These are phyloP conservation scores for Pocillopora damicornis DNA, from an alignment of 64 coral and sea anemone genomes.

Conservation along the genomic window DNA sequence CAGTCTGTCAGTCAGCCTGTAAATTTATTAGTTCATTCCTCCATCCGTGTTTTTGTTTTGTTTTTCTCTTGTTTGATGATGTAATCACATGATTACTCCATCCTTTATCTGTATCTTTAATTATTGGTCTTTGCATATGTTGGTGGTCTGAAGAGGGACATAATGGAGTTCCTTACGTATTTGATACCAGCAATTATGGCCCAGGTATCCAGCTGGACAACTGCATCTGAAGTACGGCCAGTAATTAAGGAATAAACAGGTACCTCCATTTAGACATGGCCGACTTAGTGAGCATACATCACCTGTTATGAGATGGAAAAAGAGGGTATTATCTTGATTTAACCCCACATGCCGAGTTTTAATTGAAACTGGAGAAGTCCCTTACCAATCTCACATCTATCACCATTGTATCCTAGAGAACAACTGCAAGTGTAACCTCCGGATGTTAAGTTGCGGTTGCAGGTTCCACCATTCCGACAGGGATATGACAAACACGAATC, in stretches of 20 bases:
- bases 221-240: background rate
- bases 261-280: slow-evolving; percentile 12
- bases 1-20: no score
- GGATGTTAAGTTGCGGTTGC: background rate
- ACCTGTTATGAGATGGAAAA: background rate
- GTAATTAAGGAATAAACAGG: background rate
- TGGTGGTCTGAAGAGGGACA: no score
- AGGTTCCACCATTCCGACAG: slow-evolving; percentile 23
- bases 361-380: no score
- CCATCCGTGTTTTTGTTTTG: no score
- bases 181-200: background rate
- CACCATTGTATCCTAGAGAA: background rate
- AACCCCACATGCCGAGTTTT: no score
- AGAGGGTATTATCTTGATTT: background rate
- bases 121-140: no score
- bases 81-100: no score
- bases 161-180: background rate
- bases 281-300: background rate
- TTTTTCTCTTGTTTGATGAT: no score
- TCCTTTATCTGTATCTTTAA: no score
- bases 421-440: background rate
- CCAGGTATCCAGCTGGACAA: background rate
- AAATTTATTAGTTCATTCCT: no score
- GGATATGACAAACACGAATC: background rate
- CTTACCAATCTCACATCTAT: background rate